Evolutionary conservation across 2,113 vertebrate genomes (phyloP).

Genomic region (Notiomystis cincta): DNA sequence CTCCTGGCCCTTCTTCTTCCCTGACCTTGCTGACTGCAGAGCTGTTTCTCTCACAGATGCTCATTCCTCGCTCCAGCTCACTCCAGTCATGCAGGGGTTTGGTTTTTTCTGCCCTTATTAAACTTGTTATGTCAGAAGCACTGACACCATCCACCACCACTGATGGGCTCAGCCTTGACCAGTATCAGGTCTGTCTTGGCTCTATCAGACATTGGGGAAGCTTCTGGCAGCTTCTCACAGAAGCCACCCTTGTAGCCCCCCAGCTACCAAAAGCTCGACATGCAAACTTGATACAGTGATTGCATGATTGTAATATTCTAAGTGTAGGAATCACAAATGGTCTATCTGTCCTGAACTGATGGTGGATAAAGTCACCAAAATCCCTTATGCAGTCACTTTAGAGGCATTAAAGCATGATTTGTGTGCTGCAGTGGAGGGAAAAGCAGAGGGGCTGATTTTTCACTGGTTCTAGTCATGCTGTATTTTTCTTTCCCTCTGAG

Average conservation of each 20-base stretch:
- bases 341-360: not conserved
- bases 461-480: not conserved
- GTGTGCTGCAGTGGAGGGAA: not conserved
- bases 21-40: not conserved
- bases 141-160: not conserved
- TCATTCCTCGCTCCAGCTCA: not conserved
- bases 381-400: not conserved
- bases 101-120: not conserved
- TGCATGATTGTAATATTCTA: not conserved
- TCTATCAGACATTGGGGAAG: not conserved
- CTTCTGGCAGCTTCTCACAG: not conserved
- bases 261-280: not conserved
- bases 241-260: not conserved
- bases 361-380: not conserved
- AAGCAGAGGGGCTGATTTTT: not conserved
- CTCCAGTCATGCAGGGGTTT: not conserved
- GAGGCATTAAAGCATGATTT: rapidly evolving
- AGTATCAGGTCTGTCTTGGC: not conserved
- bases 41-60: not conserved
- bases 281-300: rapidly evolving
- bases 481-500: not conserved
- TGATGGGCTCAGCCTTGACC: not conserved
- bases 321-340: not conserved
- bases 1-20: not conserved
- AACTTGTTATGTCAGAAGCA: not conserved